phyloP scores from a whole-genome alignment of 2,888 invertebrate genomes.

The Idaea straminata region DNA sequence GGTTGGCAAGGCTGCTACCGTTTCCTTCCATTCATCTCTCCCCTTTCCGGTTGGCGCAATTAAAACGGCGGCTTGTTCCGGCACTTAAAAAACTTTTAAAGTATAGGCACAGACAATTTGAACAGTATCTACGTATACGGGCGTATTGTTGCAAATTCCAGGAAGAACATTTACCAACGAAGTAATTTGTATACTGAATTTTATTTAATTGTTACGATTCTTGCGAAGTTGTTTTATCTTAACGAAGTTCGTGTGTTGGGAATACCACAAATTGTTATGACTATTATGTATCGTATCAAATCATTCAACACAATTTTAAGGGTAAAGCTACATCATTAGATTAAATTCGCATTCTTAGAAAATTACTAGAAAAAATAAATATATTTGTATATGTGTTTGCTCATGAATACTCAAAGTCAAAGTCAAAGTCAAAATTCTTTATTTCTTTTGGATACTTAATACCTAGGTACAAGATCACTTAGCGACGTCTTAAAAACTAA shows the following conservation, averaged over 20 bases:
- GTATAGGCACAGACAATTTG: slow-evolving; percentile 70
- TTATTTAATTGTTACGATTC: slow-evolving; percentile 7
- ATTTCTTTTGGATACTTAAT: no score
- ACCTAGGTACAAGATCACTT: no score
- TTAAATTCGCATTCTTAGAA: background rate
- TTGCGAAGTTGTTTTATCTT: background rate
- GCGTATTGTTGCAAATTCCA: slow-evolving; percentile 55
- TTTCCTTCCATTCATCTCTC: slow-evolving; percentile 78
- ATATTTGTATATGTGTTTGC: no score
- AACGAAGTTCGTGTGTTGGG: background rate
- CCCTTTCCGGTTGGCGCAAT: slow-evolving; percentile 77
- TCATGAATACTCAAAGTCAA: no score
- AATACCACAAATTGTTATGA: background rate
- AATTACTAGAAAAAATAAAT: no score
- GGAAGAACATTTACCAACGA: slow-evolving; percentile 41
- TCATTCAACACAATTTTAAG: background rate
- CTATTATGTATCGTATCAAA: background rate
- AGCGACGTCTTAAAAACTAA: no score
- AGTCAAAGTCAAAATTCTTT: no score
- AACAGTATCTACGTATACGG: slow-evolving; percentile 50
- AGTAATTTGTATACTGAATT: slow-evolving; percentile 38
- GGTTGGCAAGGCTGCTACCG: slow-evolving; percentile 72
- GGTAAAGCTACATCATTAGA: background rate
- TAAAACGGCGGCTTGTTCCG: slow-evolving; percentile 77
- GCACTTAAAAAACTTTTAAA: slow-evolving; percentile 77